Percentiles rank a stretch among this genome's conserved stretches.
Conservation (phyloP, 64 coral and sea anemone genomes). For the Montipora efflorescens region DNA sequence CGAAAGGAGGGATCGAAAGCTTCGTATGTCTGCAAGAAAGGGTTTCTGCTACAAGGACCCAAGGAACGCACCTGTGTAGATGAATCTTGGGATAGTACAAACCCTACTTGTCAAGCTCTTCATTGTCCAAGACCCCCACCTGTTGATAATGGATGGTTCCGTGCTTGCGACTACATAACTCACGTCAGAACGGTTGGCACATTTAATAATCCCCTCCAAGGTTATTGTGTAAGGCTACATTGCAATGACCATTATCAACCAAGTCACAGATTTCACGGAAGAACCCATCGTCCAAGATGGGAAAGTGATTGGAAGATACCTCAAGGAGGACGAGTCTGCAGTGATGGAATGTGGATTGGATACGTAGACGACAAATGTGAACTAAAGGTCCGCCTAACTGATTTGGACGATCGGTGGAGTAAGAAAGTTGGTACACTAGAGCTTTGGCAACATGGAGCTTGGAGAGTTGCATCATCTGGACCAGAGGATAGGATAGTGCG, state of each 20-base stretch:
- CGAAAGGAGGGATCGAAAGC: constrained; percentile 40
- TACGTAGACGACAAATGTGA: constrained; percentile 32
- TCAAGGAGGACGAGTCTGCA: too few relatives aligned
- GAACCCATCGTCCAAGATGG: not conserved
- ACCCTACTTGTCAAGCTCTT: constrained; percentile 13
- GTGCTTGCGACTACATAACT: constrained; percentile 26
- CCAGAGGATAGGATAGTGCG: not conserved
- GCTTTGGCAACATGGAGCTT: constrained; percentile 29
- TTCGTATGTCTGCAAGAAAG: constrained; percentile 40
- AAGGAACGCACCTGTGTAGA: constrained; percentile 13
- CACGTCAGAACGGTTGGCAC: constrained; percentile 31
- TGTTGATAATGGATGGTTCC: constrained; percentile 4
- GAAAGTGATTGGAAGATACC: too few relatives aligned
- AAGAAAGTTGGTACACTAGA: not conserved
- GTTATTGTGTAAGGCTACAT: constrained; percentile 56
- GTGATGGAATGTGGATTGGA: constrained; percentile 4
- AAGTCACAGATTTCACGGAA: constrained; percentile 28
- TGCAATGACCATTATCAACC: constrained; percentile 4
- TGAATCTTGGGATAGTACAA: constrained; percentile 15
- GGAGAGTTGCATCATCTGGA: not conserved
- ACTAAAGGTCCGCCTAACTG: not conserved
- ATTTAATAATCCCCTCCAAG: constrained; percentile 7
- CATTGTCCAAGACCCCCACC: constrained; percentile 18
- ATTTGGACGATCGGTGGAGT: constrained; percentile 5
- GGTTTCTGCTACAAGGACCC: constrained; percentile 10